Evolutionary conservation across 2,888 invertebrate species (phyloP).

Genomic region (Nysson spinosus): DNA sequence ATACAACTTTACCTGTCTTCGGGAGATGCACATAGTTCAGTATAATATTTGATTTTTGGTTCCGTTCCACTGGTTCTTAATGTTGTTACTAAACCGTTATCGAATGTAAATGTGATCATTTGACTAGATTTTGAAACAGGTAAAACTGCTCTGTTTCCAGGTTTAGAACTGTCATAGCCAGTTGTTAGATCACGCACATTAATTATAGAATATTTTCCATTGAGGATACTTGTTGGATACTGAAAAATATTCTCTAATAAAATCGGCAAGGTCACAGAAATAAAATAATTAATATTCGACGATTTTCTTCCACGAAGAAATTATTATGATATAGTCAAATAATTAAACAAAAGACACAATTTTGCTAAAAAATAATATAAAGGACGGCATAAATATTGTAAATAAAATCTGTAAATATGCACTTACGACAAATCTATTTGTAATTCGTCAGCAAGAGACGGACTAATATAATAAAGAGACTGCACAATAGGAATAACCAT

Average conservation of each 20-base stretch:
- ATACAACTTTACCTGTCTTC: constrained; percentile 80
- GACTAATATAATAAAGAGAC: constrained; percentile 70
- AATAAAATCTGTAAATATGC: background rate
- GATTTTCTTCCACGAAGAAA: too few species aligned
- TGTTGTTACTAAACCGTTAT: constrained; percentile 91
- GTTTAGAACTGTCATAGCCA: constrained; percentile 87
- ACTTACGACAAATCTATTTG: constrained; percentile 35
- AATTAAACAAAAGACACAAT: background rate
- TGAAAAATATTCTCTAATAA: constrained; percentile 74
- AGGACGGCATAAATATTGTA: background rate
- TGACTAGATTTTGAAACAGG: constrained; percentile 84
- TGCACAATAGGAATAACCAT: constrained; percentile 69
- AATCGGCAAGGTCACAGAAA: too few species aligned
- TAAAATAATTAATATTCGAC: too few species aligned
- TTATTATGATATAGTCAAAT: too few species aligned
- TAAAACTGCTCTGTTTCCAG: constrained; percentile 84
- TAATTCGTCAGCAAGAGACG: constrained; percentile 64
- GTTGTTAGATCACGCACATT: constrained; percentile 92
- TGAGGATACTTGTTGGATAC: constrained; percentile 85
- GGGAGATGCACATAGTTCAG: constrained; percentile 88
- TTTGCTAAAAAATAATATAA: background rate
- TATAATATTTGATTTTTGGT: constrained; percentile 99
- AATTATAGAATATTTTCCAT: constrained; percentile 82
- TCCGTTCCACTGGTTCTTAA: constrained; percentile 98
- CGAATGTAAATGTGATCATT: constrained; percentile 97